phyloP scores from a whole-genome alignment of 1,140 invertebrate genomes.

The Ceratina australensis region DNA sequence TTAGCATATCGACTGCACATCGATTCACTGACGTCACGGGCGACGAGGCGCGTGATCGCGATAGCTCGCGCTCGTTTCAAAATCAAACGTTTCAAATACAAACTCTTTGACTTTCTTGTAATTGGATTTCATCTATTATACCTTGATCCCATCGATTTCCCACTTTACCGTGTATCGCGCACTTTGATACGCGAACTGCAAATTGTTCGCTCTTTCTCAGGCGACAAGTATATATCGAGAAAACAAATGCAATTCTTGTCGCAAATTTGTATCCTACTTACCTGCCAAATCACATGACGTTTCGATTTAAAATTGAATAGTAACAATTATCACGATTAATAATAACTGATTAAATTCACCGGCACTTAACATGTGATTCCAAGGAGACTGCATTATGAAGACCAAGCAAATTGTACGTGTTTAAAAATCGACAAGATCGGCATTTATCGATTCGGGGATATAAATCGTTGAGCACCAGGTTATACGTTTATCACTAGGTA shows the following conservation, averaged over 20 bases:
- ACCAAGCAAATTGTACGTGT: neutral
- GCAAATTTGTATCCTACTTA: slow-evolving; percentile 20
- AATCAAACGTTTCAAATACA: neutral
- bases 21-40: neutral
- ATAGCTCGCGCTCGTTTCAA: too few relatives aligned
- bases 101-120: neutral
- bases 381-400: slow-evolving; percentile 9
- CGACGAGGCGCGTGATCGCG: too few relatives aligned
- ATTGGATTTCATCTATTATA: neutral
- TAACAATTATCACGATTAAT: slow-evolving; percentile 31
- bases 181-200: too few relatives aligned
- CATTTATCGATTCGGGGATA: neutral
- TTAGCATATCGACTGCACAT: slow-evolving; percentile 34
- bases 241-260: slow-evolving; percentile 42
- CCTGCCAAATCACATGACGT: slow-evolving; percentile 36
- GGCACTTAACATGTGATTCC: neutral
- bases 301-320: slow-evolving; percentile 5
- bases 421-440: neutral
- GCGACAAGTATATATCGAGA: neutral
- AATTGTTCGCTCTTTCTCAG: neutral
- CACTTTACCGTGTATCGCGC: too few relatives aligned
- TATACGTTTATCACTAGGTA: neutral
- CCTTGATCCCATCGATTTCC: neutral
- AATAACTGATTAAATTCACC: too few relatives aligned
- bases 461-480: slow-evolving; percentile 17